phyloP scores from a whole-genome alignment of 2,797 vertebrate genomes.

The Acanthiza pusilla region DNA sequence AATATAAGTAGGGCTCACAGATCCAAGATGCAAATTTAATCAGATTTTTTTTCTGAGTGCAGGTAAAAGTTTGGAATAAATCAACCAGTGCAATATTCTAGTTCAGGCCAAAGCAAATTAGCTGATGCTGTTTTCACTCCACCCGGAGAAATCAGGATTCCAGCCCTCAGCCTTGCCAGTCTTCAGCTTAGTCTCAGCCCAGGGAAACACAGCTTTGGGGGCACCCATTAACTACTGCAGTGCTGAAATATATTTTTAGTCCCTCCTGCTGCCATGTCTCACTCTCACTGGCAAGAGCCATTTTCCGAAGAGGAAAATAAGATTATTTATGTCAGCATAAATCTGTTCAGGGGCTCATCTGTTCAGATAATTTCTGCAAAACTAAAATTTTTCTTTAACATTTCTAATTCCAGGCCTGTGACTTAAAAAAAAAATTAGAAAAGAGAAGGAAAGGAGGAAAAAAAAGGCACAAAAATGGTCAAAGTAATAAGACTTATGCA shows the following conservation, averaged over 20 bases:
- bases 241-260: neutral
- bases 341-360: neutral
- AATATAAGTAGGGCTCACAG: neutral
- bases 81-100: neutral
- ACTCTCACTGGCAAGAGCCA: neutral
- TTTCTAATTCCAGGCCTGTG: neutral
- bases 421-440: neutral
- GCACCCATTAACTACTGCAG: neutral
- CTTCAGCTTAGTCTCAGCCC: neutral
- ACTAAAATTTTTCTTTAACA: neutral
- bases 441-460: neutral
- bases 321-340: neutral
- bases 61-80: neutral
- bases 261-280: neutral
- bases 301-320: neutral
- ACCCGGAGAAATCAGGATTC: neutral
- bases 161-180: neutral
- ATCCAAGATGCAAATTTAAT: neutral
- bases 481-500: neutral
- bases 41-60: neutral
- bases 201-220: neutral
- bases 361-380: neutral
- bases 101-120: neutral
- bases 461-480: neutral
- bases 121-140: neutral